Conservation (phyloP, 2,797 vertebrate genomes). For the Chelon labrosus region DNA sequence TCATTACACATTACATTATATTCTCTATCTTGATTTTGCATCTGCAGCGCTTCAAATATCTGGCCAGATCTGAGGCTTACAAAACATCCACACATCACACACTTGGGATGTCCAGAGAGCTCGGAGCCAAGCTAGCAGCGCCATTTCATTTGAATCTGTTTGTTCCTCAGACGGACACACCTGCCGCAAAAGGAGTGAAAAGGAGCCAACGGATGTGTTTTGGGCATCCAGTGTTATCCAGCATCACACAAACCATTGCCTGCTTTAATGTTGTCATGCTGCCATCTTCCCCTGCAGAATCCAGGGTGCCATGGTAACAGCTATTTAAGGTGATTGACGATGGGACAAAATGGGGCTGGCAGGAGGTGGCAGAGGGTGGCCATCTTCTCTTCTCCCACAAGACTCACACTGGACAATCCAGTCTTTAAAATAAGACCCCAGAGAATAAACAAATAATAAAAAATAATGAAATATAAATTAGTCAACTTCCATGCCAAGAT, state of each 20-base stretch:
- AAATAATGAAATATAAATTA: background rate
- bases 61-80: slow-evolving; percentile 21
- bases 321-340: slow-evolving; percentile 58
- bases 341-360: slow-evolving; percentile 40
- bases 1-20: background rate
- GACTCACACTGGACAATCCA: slow-evolving; percentile 13
- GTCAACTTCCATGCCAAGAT: background rate
- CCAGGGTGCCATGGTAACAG: slow-evolving; percentile 56
- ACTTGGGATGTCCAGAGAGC: slow-evolving; percentile 16
- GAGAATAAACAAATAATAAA: background rate
- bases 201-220: slow-evolving; percentile 27
- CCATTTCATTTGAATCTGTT: slow-evolving; percentile 36
- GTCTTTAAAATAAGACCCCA: background rate
- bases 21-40: slow-evolving; percentile 17
- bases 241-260: slow-evolving; percentile 46
- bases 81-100: slow-evolving; percentile 28
- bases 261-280: slow-evolving; percentile 47
- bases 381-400: slow-evolving; percentile 28
- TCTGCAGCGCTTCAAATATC: slow-evolving; percentile 30
- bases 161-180: slow-evolving; percentile 48
- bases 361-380: slow-evolving; percentile 29
- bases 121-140: slow-evolving; percentile 27
- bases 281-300: slow-evolving; percentile 46
- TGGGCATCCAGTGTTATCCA: slow-evolving; percentile 31
- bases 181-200: slow-evolving; percentile 32